phyloP scores from a whole-genome alignment of 2,797 vertebrate genomes.

The Mergus octosetaceus region DNA sequence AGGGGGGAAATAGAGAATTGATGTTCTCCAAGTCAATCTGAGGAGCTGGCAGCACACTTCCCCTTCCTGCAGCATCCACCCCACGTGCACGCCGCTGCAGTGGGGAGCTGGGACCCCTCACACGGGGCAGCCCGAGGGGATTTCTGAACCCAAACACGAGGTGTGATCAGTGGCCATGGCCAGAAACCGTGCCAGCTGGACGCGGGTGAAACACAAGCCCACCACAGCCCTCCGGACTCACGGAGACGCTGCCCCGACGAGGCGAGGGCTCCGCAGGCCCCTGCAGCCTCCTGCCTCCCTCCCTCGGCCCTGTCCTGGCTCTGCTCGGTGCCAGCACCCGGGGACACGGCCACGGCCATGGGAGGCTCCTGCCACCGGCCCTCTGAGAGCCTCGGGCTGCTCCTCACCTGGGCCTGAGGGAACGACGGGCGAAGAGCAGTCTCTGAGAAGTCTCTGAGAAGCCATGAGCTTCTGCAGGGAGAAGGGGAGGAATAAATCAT shows the following conservation, averaged over 20 bases:
- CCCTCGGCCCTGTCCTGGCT: not conserved
- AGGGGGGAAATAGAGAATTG: not conserved
- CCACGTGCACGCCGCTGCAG: accelerated
- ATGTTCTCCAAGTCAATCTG: not conserved
- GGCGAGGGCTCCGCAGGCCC: not conserved
- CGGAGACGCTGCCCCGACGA: not conserved
- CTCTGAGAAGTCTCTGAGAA: not conserved
- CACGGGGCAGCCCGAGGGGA: too few relatives aligned
- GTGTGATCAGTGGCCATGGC: too few relatives aligned
- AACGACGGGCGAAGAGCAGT: not conserved
- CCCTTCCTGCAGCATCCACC: accelerated
- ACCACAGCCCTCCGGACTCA: too few relatives aligned
- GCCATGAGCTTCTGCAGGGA: not conserved
- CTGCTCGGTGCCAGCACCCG: accelerated
- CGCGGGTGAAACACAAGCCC: too few relatives aligned
- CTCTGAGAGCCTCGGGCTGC: not conserved
- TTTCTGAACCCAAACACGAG: too few relatives aligned
- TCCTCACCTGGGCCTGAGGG: accelerated
- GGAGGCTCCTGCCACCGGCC: not conserved
- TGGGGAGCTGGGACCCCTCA: not conserved
- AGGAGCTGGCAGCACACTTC: not conserved
- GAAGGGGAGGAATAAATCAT: not conserved
- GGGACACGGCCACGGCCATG: not conserved
- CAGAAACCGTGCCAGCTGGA: not conserved
- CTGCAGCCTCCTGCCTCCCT: not conserved